Conservation (phyloP, 2,797 vertebrate genomes). For the Smutsia temminckii region DNA sequence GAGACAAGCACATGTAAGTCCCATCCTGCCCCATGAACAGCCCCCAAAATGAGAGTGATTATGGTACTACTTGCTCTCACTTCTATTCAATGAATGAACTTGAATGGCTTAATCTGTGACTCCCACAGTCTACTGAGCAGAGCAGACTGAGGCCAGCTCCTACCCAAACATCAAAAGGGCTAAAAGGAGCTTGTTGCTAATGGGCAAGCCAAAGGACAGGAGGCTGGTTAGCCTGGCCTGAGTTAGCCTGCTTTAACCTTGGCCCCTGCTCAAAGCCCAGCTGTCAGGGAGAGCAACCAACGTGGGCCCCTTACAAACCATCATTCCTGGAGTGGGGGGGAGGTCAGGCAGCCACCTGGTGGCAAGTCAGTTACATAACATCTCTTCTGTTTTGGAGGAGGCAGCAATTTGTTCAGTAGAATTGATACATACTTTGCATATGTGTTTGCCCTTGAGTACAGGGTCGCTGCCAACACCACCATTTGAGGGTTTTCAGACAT, state of each 20-base stretch:
- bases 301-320: neutral
- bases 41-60: neutral
- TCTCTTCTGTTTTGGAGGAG: neutral
- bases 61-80: neutral
- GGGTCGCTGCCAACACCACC: neutral
- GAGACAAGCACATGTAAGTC: neutral
- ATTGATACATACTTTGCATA: neutral
- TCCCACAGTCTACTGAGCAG: neutral
- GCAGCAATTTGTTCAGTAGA: neutral
- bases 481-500: neutral
- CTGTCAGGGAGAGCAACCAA: neutral
- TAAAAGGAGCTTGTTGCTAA: neutral
- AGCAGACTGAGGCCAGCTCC: too few relatives aligned
- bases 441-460: neutral
- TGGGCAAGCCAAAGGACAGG: neutral
- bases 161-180: neutral
- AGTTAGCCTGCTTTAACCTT: neutral
- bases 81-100: too few relatives aligned
- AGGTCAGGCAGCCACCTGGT: neutral
- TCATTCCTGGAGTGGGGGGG: neutral
- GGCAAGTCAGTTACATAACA: neutral
- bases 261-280: neutral
- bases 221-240: neutral
- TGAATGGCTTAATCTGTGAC: neutral
- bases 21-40: neutral